Evolutionary conservation across 1,140 invertebrate species (phyloP).

Genomic region (Drosophila carrolli): DNA sequence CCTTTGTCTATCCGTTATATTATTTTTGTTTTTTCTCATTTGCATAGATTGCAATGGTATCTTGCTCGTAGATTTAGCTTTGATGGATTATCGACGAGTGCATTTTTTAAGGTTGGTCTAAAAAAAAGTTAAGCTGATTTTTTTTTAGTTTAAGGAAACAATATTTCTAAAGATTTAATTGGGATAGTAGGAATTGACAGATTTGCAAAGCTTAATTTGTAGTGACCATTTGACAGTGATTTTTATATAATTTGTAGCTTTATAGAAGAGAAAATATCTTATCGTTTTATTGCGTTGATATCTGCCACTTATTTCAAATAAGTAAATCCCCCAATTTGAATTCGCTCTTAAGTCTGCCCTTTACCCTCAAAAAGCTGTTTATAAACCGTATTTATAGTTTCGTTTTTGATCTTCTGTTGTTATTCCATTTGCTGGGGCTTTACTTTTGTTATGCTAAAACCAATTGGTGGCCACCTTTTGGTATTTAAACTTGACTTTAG

Average conservation of each 20-base stretch:
- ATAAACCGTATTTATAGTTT: conserved; percentile 64
- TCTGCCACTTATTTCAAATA: not conserved
- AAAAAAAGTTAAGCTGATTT: no score
- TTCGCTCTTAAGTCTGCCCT: conserved; percentile 49
- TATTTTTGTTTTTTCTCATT: conserved; percentile 39
- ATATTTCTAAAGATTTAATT: no score
- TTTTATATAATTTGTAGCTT: not conserved
- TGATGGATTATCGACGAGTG: conserved; percentile 18
- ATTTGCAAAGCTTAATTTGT: no score
- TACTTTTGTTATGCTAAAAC: conserved; percentile 65
- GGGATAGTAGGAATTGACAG: no score
- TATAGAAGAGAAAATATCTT: not conserved
- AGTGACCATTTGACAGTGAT: no score
- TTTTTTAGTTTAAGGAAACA: no score
- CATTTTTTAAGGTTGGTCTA: not conserved
- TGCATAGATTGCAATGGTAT: conserved; percentile 27
- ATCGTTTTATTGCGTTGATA: not conserved
- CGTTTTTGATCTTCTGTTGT: conserved; percentile 18
- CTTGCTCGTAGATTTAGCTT: conserved; percentile 13
- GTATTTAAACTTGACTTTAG: conserved; percentile 60
- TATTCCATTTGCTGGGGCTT: conserved; percentile 37
- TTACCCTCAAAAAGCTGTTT: conserved; percentile 47
- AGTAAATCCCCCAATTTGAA: conserved; percentile 19
- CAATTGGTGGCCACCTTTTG: conserved; percentile 58
- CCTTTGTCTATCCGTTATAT: conserved; percentile 49